phyloP scores from a whole-genome alignment of 2,797 vertebrate species.

The Gymnoscopelus microlampas region DNA sequence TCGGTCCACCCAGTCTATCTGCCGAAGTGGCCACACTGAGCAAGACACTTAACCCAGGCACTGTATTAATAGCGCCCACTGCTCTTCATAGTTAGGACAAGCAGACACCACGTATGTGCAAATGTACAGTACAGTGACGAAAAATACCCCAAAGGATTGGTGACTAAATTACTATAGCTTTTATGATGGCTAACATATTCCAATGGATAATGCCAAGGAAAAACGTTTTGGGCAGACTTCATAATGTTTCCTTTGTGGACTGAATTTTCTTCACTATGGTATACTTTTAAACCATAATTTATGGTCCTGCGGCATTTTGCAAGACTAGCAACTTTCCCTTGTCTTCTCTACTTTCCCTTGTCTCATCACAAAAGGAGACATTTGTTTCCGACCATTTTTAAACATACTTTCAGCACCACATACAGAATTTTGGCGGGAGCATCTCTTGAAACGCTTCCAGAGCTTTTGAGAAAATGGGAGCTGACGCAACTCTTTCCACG shows the following conservation, averaged over 20 bases:
- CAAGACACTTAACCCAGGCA: no score
- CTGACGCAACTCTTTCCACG: slow-evolving; percentile 75
- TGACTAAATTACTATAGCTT: slow-evolving; percentile 3
- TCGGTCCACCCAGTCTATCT: no score
- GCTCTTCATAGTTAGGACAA: no score
- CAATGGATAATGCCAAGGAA: slow-evolving; percentile 43
- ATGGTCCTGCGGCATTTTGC: slow-evolving; percentile 23
- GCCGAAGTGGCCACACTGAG: no score
- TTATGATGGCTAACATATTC: slow-evolving; percentile 15
- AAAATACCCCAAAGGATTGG: no score
- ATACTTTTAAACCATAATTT: slow-evolving; percentile 36
- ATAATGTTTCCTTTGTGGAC: slow-evolving; percentile 21
- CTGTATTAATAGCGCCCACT: no score
- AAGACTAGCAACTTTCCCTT: slow-evolving; percentile 40
- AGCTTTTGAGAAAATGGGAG: slow-evolving; percentile 58
- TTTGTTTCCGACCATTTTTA: slow-evolving; percentile 49
- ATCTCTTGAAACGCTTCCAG: slow-evolving; percentile 66
- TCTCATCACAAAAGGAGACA: slow-evolving; percentile 39
- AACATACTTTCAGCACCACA: slow-evolving; percentile 56
- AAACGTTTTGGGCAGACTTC: background rate
- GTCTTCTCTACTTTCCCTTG: slow-evolving; percentile 54
- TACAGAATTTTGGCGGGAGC: slow-evolving; percentile 56
- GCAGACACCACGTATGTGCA: no score
- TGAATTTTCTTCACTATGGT: slow-evolving; percentile 27
- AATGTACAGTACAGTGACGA: no score